Base-by-base conservation (phyloP, 1,140 invertebrate species). In the Fragariocoptes setiger region DNA sequence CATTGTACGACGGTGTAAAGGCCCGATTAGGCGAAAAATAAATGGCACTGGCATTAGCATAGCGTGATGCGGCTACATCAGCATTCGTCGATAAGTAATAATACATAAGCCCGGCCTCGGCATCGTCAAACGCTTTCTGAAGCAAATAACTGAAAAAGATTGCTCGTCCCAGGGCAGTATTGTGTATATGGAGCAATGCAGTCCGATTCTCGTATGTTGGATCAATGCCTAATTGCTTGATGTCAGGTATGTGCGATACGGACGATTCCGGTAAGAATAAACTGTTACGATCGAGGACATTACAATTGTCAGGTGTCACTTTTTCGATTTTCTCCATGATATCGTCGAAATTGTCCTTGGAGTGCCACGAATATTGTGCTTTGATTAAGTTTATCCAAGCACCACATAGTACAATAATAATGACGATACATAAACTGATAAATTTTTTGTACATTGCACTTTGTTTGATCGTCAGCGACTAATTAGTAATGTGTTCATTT, bases 81-180 rank as follows among this genome's bases (percentile, higher is more conserved):
- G 88, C 82, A 0, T 88, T 75, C 0, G 79, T 74, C 1, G 83
- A 88, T 16, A 94, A 60, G 52, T 90, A 88, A 52, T 90, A 88
- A 54, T 95, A 95, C 78, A 92, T 85, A 70, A 95, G 79, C 41
- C 86, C 85, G 1, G 86, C 85, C 62, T 92, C 83, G 46, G 83
- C 78, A 0, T 76, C 77, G 51, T 83, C 77, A 46, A 76, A 61
- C 1, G 77, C 76, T 41, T 54, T 55, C 55, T 94, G 85, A 0
- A 90, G 64, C 37, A 92, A 83, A 49, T 86, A 86, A 56, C 78
- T 85, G 72, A 77, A 92, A 56, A 80, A 94, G 56, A 88, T 92
- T 0, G 80, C 77, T 47, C 85, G 61, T 53, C 72, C 86, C 50
- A 92, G 59, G 14, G 83, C 88, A 69, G 92, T 76, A 56, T 92